Evolutionary conservation across 2,888 invertebrate genomes (phyloP).

Genomic region (Heliconius aoede): DNA sequence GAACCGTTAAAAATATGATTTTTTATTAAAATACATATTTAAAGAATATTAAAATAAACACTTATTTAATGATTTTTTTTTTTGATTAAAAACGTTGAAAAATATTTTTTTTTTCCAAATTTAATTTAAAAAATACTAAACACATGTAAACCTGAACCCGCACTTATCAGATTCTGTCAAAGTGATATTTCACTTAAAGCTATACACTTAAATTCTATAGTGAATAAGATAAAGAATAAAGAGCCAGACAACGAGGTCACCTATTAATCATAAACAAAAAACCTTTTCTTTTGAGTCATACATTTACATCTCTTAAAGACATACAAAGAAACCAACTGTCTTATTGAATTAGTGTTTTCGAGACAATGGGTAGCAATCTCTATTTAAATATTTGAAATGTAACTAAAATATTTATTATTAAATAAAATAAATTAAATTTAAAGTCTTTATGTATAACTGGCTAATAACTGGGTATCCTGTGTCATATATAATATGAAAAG

Average conservation of each 20-base stretch:
- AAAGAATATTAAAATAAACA: no score
- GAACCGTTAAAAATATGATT: accelerated
- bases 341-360: not conserved
- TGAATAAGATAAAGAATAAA: not conserved
- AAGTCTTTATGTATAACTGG: not conserved
- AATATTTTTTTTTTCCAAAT: no score
- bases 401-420: not conserved
- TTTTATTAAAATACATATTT: not conserved
- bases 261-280: slow-evolving; percentile 15
- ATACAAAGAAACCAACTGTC: not conserved
- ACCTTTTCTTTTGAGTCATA: slow-evolving; percentile 12
- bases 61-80: no score
- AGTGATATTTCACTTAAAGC: not conserved
- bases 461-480: no score
- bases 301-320: not conserved
- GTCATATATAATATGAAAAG: no score
- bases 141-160: not conserved
- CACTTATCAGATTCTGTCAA: not conserved
- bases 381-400: slow-evolving; percentile 15
- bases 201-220: not conserved
- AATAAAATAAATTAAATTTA: not conserved
- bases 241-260: not conserved
- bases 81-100: no score
- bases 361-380: slow-evolving; percentile 1
- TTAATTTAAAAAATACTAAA: no score